A percentile compares a stretch with the other conserved stretches of the same genome.
Conservation (phyloP, 2,888 invertebrate genomes). For the Rhingia campestris region DNA sequence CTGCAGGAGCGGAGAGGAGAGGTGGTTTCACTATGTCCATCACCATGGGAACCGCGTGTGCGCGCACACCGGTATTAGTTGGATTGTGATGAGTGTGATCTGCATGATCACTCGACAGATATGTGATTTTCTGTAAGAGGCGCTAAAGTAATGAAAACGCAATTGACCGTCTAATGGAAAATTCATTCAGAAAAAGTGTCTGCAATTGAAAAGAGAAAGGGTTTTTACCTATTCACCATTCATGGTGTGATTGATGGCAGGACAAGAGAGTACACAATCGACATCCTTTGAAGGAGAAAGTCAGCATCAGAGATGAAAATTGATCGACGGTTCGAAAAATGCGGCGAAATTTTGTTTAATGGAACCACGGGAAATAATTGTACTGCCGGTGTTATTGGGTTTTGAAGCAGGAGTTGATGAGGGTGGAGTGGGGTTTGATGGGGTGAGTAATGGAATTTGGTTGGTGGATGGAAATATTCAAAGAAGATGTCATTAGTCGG, state of each 20-base stretch:
- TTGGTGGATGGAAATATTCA: no score
- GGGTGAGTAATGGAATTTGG: no score
- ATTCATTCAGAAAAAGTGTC: constrained; percentile 10
- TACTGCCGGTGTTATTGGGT: no score
- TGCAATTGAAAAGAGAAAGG: constrained; percentile 48
- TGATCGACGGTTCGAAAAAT: neutral
- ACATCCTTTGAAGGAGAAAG: constrained; percentile 38
- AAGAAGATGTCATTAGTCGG: no score
- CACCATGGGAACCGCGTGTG: constrained; percentile 5
- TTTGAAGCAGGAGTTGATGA: no score
- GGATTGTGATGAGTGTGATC: constrained; percentile 47
- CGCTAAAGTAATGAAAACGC: constrained; percentile 1
- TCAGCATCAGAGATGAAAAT: neutral
- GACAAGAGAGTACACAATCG: neutral
- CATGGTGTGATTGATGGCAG: constrained; percentile 25
- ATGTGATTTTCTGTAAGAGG: neutral
- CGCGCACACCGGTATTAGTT: neutral
- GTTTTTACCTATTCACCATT: constrained; percentile 11
- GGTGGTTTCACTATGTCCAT: constrained; percentile 22
- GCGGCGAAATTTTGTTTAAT: neutral
- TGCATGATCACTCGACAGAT: constrained; percentile 13
- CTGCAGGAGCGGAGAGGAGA: neutral
- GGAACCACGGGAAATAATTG: no score
- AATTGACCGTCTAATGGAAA: constrained; percentile 33
- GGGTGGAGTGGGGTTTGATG: no score